Percentiles rank a stretch among this genome's conserved stretches.
Conservation (phyloP, 2,113 vertebrate genomes). For the Hylia prasina region DNA sequence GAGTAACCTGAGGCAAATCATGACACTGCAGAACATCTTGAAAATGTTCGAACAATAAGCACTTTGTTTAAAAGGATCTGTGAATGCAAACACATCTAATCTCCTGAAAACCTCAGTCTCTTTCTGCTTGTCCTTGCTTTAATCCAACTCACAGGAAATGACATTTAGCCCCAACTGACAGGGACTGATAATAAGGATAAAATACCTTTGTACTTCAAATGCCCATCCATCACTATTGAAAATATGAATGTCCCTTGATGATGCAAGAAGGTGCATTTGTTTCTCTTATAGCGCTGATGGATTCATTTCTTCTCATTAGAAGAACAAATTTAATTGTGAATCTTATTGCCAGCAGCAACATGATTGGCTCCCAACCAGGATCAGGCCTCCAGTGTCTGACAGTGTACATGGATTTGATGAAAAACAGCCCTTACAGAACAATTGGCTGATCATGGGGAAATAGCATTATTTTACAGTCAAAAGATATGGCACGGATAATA, state of each 20-base stretch:
- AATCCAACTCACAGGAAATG: not conserved
- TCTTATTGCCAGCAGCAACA: not conserved
- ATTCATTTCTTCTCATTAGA: not conserved
- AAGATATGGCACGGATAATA: not conserved
- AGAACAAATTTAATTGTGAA: not conserved
- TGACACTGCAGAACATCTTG: not conserved
- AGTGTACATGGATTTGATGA: not conserved
- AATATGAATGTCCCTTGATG: not conserved
- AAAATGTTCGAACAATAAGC: not conserved
- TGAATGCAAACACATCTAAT: not conserved
- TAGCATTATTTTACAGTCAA: not conserved
- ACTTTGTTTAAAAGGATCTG: slow-evolving; percentile 15
- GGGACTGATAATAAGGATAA: not conserved
- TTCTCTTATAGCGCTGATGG: not conserved
- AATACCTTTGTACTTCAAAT: not conserved
- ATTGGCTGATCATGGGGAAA: not conserved
- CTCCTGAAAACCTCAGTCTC: not conserved
- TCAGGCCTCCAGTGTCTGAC: not conserved
- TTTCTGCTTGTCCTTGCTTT: not conserved
- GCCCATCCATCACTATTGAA: not conserved
- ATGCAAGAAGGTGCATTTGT: not conserved
- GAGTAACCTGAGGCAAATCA: not conserved
- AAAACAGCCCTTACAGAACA: not conserved
- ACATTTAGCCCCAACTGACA: not conserved
- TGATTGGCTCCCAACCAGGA: not conserved